A percentile compares a stretch with the other conserved stretches of the same genome.
phyloP scores from a whole-genome alignment of 1,140 invertebrate species.

The Drosophila pectinifera region DNA sequence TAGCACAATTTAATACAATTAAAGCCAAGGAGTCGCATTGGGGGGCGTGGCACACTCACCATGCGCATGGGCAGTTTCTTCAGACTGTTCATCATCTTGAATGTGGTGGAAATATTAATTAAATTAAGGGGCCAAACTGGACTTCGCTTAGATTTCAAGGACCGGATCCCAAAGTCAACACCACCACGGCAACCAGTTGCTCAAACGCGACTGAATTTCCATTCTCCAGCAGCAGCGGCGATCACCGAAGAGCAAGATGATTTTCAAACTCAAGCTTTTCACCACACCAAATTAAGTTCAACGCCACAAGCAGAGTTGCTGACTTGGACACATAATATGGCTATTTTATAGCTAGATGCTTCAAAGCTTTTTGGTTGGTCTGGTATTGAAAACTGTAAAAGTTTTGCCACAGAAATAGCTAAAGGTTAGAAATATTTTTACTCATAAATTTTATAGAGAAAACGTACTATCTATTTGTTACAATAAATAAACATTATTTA shows the following conservation, averaged over 20 bases:
- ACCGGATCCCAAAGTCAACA: slow-evolving; percentile 18
- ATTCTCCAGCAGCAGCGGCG: slow-evolving; percentile 59
- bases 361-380: too few relatives aligned
- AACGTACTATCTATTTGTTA: too few relatives aligned
- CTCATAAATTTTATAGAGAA: too few relatives aligned
- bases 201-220: slow-evolving; percentile 60
- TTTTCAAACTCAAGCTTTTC: slow-evolving; percentile 58
- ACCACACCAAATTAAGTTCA: slow-evolving; percentile 23
- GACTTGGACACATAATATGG: not conserved
- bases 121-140: slow-evolving; percentile 51
- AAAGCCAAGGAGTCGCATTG: not conserved
- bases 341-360: not conserved
- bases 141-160: slow-evolving; percentile 14
- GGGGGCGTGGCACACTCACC: slow-evolving; percentile 64
- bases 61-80: slow-evolving; percentile 81
- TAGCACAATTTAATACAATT: slow-evolving; percentile 27
- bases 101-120: slow-evolving; percentile 26
- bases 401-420: too few relatives aligned
- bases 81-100: slow-evolving; percentile 79
- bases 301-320: slow-evolving; percentile 1
- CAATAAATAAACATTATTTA: too few relatives aligned
- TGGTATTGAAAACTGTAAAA: too few relatives aligned
- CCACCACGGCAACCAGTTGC: slow-evolving; percentile 56
- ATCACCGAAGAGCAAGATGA: slow-evolving; percentile 54
- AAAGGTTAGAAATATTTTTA: too few relatives aligned